Conservation (phyloP, 1,140 invertebrate species). For the Popillia japonica region DNA sequence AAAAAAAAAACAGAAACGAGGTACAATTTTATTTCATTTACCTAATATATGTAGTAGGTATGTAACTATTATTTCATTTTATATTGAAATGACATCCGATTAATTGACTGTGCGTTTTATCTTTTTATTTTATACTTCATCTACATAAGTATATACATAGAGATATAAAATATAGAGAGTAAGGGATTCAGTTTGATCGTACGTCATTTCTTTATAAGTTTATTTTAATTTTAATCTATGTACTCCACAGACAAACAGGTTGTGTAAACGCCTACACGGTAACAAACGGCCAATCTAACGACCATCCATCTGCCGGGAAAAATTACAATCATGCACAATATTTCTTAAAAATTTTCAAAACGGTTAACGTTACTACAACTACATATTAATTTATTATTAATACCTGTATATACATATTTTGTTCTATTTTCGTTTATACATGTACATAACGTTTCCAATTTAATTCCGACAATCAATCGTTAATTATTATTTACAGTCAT, state of each 20-base stretch:
- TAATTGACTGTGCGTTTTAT: neutral
- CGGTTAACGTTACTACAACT: neutral
- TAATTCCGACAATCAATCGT: too few species aligned
- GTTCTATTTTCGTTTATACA: too few species aligned
- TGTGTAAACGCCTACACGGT: neutral
- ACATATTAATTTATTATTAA: neutral
- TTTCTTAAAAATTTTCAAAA: neutral
- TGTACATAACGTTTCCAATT: too few species aligned
- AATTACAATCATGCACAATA: neutral
- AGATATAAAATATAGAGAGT: too few species aligned
- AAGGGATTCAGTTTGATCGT: neutral
- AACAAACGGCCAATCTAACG: neutral
- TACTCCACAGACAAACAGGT: neutral
- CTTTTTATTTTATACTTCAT: neutral
- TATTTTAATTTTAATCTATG: conserved; percentile 9
- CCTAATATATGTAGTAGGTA: too few species aligned
- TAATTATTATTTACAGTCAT: too few species aligned
- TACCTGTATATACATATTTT: too few species aligned
- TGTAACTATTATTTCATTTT: too few species aligned
- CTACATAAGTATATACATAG: too few species aligned
- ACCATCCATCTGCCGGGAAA: neutral
- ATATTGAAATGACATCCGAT: too few species aligned
- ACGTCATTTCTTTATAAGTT: neutral
- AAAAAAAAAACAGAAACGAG: conserved; percentile 54
- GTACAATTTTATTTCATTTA: neutral